Conservation (phyloP, 1,140 invertebrate genomes). For the Helicoverpa zea region DNA sequence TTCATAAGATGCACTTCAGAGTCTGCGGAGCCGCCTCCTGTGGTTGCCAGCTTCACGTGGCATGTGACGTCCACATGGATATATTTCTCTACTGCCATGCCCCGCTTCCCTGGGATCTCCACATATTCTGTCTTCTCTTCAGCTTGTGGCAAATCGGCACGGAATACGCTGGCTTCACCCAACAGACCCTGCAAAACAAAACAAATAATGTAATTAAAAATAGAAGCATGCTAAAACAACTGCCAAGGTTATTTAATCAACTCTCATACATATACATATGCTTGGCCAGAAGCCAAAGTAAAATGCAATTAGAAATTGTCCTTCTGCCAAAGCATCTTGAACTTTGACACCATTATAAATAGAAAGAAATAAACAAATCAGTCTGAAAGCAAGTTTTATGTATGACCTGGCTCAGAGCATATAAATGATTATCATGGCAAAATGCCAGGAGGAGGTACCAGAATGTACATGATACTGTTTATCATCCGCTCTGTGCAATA, state of each 20-base stretch:
- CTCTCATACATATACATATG: conserved; percentile 7
- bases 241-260: conserved; percentile 54
- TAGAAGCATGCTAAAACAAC: conserved; percentile 46
- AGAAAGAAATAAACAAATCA: conserved; percentile 52
- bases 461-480: neutral
- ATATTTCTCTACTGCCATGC: conserved; percentile 88
- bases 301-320: conserved; percentile 63
- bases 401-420: neutral
- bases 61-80: conserved; percentile 90
- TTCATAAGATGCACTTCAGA: conserved; percentile 88
- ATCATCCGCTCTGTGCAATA: neutral
- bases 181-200: conserved; percentile 83
- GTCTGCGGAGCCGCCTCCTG: conserved; percentile 86
- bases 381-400: conserved; percentile 14
- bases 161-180: conserved; percentile 89
- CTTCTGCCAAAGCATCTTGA: conserved; percentile 60
- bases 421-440: neutral
- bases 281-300: conserved; percentile 56
- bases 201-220: conserved; percentile 55
- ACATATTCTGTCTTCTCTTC: conserved; percentile 89
- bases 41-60: conserved; percentile 88
- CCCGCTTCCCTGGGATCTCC: conserved; percentile 82
- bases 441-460: conserved; percentile 8
- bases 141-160: conserved; percentile 88
- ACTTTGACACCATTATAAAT: conserved; percentile 48